Evolutionary conservation across 2,797 vertebrate genomes (phyloP).

Genomic region (Trichosurus vulpecula): DNA sequence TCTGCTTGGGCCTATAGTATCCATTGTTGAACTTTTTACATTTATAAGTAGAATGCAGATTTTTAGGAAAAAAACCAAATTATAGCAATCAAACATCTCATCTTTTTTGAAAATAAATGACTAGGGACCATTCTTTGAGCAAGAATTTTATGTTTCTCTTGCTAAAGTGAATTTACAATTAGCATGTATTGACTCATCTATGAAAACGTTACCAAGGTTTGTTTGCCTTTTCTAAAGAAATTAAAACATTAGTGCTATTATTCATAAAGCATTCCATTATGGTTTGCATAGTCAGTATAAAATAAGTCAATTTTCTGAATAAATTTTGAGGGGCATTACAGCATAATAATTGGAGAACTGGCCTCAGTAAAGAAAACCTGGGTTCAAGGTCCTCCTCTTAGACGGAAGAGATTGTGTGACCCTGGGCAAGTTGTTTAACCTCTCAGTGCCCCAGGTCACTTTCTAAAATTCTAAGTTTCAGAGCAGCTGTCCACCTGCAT

Average conservation of each 20-base stretch:
- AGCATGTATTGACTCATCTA: neutral
- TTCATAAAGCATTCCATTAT: constrained; percentile 20
- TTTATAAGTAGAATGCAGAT: constrained; percentile 55
- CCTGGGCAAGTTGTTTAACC: neutral
- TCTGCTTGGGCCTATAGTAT: constrained; percentile 60
- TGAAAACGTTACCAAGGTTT: neutral
- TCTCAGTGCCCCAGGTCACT: neutral
- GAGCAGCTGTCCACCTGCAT: neutral
- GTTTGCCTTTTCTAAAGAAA: neutral
- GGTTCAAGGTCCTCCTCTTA: neutral
- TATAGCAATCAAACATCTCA: neutral
- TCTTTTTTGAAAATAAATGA: constrained; percentile 7
- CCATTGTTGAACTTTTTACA: constrained; percentile 61
- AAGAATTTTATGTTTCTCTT: neutral
- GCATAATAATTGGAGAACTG: neutral
- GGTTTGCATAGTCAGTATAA: neutral
- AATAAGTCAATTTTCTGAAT: neutral
- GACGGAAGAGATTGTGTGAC: neutral
- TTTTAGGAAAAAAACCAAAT: constrained; percentile 57
- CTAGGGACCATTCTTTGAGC: constrained; percentile 43
- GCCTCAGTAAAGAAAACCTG: neutral
- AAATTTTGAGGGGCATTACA: neutral
- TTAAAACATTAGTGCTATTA: neutral
- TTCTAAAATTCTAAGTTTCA: neutral
- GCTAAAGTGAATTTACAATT: neutral